Base-by-base conservation (phyloP, 1,140 invertebrate genomes). In the Saccostrea echinata region DNA sequence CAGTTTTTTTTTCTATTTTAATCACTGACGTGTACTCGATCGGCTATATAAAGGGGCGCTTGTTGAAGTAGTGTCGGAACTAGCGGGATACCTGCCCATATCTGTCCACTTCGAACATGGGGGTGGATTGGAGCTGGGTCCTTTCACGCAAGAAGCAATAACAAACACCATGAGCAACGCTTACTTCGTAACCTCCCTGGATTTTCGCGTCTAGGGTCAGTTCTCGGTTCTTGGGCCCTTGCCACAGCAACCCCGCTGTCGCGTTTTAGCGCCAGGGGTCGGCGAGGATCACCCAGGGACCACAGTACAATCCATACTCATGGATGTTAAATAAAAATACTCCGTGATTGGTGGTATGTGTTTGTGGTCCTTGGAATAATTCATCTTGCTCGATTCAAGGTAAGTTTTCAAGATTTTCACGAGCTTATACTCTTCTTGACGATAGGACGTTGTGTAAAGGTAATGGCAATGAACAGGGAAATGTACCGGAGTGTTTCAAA, bases 211-310 rank as follows among this genome's bases (percentile, higher is more conserved):
- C 51, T 82, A 84, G 88, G 88, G 68, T 76, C 88, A 61, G 88
- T 89, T 89, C 88, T 85, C 88, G 88, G 88, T 89, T 89, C 85
- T 86, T 61, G 88, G 88, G 64, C 82, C 88, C 88, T 84, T 82
- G 68, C 85, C 88, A 61, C 55, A 89, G 88, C 88, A 85, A 86
- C 88, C 88, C 82, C 88, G 88, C 88, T 27, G 55, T 84, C 88
- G 24, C 88, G 84, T 61, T 76, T 11, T 55, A 64, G 85, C 80
- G 85, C 86, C 53, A 43, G 88, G 88, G 88, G 88, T 86, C 84
- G 88, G 88, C 55, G 88, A 71, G 88, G 88, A 86, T 61, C 27
- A 89, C 88, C 88, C 88, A 61, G 82, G 85, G 61, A 89, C 88
- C 88, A 89, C 88, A 89, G 64, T 18, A 76, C 27, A 30, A 12